Evolutionary conservation across 2,113 vertebrate species (phyloP), one percentile per base, ranked within the genome.

Genomic region (Callipepla californica): DNA sequence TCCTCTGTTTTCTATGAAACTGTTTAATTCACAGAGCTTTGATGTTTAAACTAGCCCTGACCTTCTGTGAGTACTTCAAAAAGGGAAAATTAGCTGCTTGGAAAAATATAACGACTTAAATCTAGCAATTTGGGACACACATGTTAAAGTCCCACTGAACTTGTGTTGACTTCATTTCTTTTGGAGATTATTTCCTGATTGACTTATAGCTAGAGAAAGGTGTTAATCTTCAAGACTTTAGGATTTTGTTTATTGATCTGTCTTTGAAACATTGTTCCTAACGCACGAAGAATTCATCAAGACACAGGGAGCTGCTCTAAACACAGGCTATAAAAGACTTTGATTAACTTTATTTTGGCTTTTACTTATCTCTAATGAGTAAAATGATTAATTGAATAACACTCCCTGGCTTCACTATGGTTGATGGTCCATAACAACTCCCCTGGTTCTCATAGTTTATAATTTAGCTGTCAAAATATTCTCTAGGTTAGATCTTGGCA

Each of bases 11-110:
- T 97, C 81, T 95, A 95, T 97, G 97, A 98, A 98, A 97, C 96
- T 97, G 93, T 97, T 98, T 97, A 98, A 98, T 98, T 98, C 97
- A 90, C 97, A 95, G 94, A 94, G 96, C 98, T 99, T 99, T 98
- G 98, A 98, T 97, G 98, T 98, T 98, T 97, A 98, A 98, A 98
- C 98, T 97, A 96, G 96, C 97, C 96, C 90, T 98, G 97, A 98
- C 98, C 98, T 97, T 96, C 95, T 93, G 82, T 77, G 92, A 97
- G 84, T 68, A 96, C 98, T 98, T 98, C 98, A 98, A 98, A 96
- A 98, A 98, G 91, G 94, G 96, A 97, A 98, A 98, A 98, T 98
- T 98, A 98, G 97, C 97, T 97, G 97, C 97, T 97, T 98, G 96
- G 92, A 93, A 98, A 97, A 98, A 97, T 96, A 97, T 96, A 97